Evolutionary conservation across 37 sponge, comb jelly and placozoan species (phyloP), one percentile per base, ranked within the genome.

Genomic region (Geodia barretti): DNA sequence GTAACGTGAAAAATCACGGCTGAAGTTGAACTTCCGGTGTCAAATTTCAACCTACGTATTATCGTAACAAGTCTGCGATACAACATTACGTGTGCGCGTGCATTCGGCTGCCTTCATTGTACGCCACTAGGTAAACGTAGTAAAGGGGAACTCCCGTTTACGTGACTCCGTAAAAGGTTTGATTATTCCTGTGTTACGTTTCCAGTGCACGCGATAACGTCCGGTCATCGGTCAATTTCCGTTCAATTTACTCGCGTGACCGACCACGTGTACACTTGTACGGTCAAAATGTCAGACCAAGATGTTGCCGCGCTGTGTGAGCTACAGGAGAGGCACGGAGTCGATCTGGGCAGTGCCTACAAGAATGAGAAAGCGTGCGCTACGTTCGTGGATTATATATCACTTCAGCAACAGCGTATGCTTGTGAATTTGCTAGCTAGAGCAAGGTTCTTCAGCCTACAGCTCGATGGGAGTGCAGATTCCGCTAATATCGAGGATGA

Each of bases 221-320:
- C n/a, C 81, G 69, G 71, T 47, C 81, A 80, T 41, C 81, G 60
- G 81, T 70, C 72, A 80, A 68, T 69, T 68, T 80, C 81, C 60
- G 81, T 70, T 68, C 81, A 80, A 68, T 69, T 68, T 80, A 35
- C 38, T 2, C 37, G 30, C 24, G 39, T 69, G 54, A 9, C 61
- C 81, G 35, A 28, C n/a, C 81, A 80, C n/a, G 28, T 68, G 21
- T 68, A 21, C 3, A 41, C 62, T 19, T 80, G 81, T 37, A 43
- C 70, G 54, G 81, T 4, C 72, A 82, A 61, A 72, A 82, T 31
- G 47, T 68, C 26, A 26, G 21, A 47, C 31, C 74, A 33, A 60
- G 64, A 19, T 39, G 33, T 25, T n/a, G n/a, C 60, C 20, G 62
- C 81, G 21, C 34, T 88, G 33, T 72, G 74, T 67, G 73, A 86